Evolutionary conservation across 1,140 invertebrate genomes (phyloP).

Genomic region (Sarcophaga bullata): DNA sequence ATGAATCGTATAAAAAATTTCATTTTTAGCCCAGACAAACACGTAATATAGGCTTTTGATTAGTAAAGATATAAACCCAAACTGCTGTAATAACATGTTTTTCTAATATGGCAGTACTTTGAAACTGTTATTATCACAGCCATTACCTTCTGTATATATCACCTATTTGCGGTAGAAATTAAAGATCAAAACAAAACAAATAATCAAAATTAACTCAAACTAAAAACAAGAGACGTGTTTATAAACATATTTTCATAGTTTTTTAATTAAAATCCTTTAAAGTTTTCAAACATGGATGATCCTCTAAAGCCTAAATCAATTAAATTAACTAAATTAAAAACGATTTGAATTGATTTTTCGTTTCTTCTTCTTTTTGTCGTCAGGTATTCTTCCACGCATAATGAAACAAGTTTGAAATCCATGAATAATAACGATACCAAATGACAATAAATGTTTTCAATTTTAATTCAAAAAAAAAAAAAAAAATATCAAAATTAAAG

Average conservation of each 20-base stretch:
- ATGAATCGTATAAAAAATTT: too few species aligned
- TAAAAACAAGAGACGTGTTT: not conserved
- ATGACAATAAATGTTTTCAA: not conserved
- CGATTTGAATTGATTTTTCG: not conserved
- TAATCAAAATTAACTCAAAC: not conserved
- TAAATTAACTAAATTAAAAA: too few species aligned
- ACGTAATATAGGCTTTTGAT: too few species aligned
- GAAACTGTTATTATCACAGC: too few species aligned
- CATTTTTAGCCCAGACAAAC: too few species aligned
- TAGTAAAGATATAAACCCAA: too few species aligned
- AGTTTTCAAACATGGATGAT: slow-evolving; percentile 68
- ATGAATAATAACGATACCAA: slow-evolving; percentile 2
- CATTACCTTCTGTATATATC: too few species aligned
- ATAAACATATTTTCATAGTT: not conserved
- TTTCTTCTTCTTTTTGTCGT: not conserved
- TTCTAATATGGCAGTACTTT: too few species aligned
- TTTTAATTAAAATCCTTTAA: slow-evolving; percentile 17
- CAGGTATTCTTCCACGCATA: too few species aligned
- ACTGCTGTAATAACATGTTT: too few species aligned
- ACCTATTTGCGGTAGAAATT: not conserved
- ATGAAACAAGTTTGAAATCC: not conserved
- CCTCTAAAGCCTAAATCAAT: slow-evolving; percentile 78
- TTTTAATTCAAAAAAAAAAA: not conserved
- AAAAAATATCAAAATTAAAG: too few species aligned
- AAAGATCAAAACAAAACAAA: not conserved